Evolutionary conservation across 2,888 invertebrate genomes (phyloP).

Genomic region (Drosophila paranaensis): DNA sequence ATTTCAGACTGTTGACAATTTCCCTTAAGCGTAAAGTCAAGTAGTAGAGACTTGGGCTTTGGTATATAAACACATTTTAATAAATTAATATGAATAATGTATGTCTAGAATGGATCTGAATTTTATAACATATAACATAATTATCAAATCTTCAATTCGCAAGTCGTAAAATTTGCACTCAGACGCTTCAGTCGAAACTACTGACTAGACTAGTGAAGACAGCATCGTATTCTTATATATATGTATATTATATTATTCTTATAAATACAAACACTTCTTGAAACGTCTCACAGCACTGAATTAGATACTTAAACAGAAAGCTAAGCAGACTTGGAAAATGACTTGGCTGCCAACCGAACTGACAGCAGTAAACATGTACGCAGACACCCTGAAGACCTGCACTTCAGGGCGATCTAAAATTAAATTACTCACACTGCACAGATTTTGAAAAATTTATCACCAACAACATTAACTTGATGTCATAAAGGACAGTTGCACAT

Average conservation of each 20-base stretch:
- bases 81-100: no score
- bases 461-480: background rate
- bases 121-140: no score
- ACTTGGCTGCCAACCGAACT: background rate
- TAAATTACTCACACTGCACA: background rate
- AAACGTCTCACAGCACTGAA: background rate
- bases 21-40: no score
- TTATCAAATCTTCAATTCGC: no score
- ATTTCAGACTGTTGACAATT: no score
- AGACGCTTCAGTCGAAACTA: background rate
- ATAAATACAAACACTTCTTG: background rate
- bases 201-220: background rate
- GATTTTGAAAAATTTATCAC: background rate
- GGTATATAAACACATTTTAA: no score
- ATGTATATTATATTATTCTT: no score
- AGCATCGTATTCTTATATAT: background rate
- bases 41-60: no score
- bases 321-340: background rate
- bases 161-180: no score
- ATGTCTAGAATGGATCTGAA: no score
- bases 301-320: background rate
- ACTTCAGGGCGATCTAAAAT: background rate
- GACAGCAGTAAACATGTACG: background rate
- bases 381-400: background rate
- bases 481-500: background rate